These are phyloP conservation scores for Macroramphosus scolopax DNA, from an alignment of 2,797 vertebrate genomes.

Conservation along the genomic window DNA sequence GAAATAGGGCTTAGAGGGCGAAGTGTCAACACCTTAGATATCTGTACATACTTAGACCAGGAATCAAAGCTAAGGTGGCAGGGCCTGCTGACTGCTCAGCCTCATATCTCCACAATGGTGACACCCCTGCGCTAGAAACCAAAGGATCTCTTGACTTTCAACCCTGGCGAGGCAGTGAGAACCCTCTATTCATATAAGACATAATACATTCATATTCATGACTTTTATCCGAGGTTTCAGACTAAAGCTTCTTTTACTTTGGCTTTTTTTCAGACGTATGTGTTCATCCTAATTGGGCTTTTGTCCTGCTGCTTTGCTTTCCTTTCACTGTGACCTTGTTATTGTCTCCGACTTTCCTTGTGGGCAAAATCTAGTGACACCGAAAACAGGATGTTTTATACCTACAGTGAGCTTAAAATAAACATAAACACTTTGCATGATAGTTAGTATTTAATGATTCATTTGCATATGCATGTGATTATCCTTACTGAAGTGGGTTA, in stretches of 20 bases:
- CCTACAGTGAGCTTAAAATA: constrained; percentile 40
- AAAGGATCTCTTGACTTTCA: constrained; percentile 62
- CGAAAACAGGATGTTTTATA: constrained; percentile 39
- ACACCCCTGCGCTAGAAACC: constrained; percentile 54
- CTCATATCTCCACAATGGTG: constrained; percentile 62
- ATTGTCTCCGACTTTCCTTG: constrained; percentile 25
- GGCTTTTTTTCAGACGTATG: not conserved
- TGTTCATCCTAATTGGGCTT: constrained; percentile 2
- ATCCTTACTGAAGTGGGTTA: constrained; percentile 42
- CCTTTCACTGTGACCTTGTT: constrained; percentile 47
- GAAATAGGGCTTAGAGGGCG: constrained; percentile 70
- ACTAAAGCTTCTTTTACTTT: constrained; percentile 2
- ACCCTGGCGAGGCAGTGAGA: constrained; percentile 34
- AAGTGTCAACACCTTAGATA: constrained; percentile 76
- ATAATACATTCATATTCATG: constrained; percentile 9
- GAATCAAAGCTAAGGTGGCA: constrained; percentile 72
- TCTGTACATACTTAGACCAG: constrained; percentile 72
- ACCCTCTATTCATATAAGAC: constrained; percentile 13
- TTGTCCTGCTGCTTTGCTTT: constrained; percentile 14
- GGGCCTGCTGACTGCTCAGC: constrained; percentile 62
- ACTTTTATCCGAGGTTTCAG: not conserved
- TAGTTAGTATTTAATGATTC: constrained; percentile 13
- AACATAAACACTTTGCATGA: constrained; percentile 51
- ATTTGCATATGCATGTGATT: constrained; percentile 39
- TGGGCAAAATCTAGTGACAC: constrained; percentile 35